These are phyloP conservation scores for Tupaia tana DNA, from an alignment of 2,113 vertebrate genomes.

Conservation along the genomic window DNA sequence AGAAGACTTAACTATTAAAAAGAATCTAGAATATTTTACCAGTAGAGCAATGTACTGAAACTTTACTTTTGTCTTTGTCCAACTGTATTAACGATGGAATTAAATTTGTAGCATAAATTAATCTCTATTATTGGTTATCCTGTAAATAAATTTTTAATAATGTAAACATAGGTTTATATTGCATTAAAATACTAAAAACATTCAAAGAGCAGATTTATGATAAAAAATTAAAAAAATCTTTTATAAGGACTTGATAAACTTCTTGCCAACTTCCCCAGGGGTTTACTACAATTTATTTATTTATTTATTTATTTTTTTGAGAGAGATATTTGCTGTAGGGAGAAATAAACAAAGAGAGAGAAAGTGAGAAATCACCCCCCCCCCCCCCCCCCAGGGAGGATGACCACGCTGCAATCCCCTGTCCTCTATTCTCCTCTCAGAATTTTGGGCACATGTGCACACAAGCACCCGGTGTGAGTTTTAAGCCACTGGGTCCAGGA, in stretches of 20 bases:
- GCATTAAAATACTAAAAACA: neutral
- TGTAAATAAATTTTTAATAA: neutral
- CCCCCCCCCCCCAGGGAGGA: too few relatives aligned
- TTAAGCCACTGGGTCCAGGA: too few relatives aligned
- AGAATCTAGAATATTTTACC: neutral
- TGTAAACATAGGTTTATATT: neutral
- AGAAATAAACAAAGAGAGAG: too few relatives aligned
- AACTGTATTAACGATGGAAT: neutral
- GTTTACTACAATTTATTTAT: neutral
- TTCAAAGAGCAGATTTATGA: neutral
- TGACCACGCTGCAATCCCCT: too few relatives aligned
- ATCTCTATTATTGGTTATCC: neutral
- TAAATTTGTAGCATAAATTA: neutral
- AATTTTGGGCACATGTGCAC: too few relatives aligned
- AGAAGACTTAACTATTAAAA: neutral
- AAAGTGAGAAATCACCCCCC: too few relatives aligned
- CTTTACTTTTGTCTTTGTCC: neutral
- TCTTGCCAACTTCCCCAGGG: neutral
- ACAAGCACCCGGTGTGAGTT: too few relatives aligned
- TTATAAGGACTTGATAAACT: neutral
- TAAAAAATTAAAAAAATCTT: neutral
- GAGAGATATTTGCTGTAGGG: too few relatives aligned
- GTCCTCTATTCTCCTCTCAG: too few relatives aligned
- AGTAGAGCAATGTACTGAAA: neutral
- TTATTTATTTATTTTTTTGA: too few relatives aligned